phyloP scores from a whole-genome alignment of 2,797 vertebrate genomes.

The Eulemur rubriventer region DNA sequence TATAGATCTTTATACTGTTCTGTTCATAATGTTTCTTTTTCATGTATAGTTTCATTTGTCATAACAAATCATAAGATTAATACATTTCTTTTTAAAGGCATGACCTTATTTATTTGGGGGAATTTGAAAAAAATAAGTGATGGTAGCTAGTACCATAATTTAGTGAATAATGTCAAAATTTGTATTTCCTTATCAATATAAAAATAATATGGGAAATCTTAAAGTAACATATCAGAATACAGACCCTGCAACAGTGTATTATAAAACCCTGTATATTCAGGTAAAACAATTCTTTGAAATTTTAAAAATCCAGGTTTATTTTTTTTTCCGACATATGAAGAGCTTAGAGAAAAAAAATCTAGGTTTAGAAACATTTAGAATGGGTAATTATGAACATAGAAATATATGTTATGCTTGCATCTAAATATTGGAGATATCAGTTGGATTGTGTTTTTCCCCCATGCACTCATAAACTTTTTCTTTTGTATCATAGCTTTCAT shows the following conservation, averaged over 20 bases:
- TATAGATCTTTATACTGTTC: neutral
- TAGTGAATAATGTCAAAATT: conserved; percentile 66
- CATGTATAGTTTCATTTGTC: neutral
- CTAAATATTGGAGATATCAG: neutral
- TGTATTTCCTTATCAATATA: conserved; percentile 57
- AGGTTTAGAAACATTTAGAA: conserved; percentile 39
- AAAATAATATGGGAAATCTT: neutral
- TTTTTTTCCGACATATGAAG: too few relatives aligned
- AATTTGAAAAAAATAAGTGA: neutral
- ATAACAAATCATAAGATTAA: conserved; percentile 54
- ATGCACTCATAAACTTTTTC: neutral
- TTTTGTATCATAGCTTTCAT: neutral
- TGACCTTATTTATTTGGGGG: neutral
- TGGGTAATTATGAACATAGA: neutral
- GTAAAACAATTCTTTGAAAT: neutral
- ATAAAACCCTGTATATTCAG: neutral
- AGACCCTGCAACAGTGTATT: neutral
- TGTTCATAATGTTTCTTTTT: neutral
- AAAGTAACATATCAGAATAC: conserved; percentile 26
- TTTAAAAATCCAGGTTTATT: conserved; percentile 19
- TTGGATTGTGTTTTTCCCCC: neutral
- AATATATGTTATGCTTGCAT: neutral
- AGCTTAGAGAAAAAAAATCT: neutral
- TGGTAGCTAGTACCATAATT: neutral
- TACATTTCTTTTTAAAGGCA: conserved; percentile 30